Percentiles rank a stretch among this genome's conserved stretches.
phyloP scores from a whole-genome alignment of 2,797 vertebrate genomes.

The Siniperca scherzeri region DNA sequence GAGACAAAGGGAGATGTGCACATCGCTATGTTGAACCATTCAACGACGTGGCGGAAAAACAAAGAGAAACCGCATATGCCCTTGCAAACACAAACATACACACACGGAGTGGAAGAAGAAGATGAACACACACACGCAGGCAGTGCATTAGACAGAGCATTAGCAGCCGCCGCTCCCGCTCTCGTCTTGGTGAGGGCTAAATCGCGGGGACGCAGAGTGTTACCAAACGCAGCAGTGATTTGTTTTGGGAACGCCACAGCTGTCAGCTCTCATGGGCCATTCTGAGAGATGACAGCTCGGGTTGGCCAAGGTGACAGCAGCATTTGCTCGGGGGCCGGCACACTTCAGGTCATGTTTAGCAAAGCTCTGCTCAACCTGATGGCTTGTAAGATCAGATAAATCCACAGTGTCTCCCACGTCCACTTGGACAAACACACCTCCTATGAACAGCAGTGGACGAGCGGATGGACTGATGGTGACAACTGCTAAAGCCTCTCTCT shows the following conservation, averaged over 20 bases:
- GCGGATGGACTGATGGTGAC: constrained; percentile 63
- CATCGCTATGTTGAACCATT: constrained; percentile 47
- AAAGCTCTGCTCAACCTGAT: constrained; percentile 88
- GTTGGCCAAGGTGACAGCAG: constrained; percentile 85
- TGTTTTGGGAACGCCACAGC: constrained; percentile 85
- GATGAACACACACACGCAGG: constrained; percentile 25
- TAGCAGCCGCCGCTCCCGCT: constrained; percentile 73
- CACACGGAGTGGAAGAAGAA: not conserved
- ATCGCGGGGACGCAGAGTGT: constrained; percentile 83
- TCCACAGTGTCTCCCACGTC: constrained; percentile 82
- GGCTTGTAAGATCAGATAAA: constrained; percentile 90
- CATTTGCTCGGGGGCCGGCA: constrained; percentile 88
- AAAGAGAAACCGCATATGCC: constrained; percentile 47
- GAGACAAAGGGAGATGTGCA: constrained; percentile 58
- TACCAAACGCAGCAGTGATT: constrained; percentile 84
- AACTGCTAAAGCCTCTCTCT: constrained; percentile 50
- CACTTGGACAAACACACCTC: constrained; percentile 83
- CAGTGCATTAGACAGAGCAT: constrained; percentile 78
- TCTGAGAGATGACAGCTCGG: constrained; percentile 81
- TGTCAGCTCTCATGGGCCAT: constrained; percentile 83
- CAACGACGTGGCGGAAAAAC: constrained; percentile 52
- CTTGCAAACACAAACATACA: constrained; percentile 37
- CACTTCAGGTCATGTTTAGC: constrained; percentile 90
- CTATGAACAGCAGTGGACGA: constrained; percentile 65
- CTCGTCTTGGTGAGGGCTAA: constrained; percentile 78